Evolutionary conservation across 2,113 vertebrate genomes (phyloP), one percentile per base, ranked within the genome.

Genomic region (Eira barbara): DNA sequence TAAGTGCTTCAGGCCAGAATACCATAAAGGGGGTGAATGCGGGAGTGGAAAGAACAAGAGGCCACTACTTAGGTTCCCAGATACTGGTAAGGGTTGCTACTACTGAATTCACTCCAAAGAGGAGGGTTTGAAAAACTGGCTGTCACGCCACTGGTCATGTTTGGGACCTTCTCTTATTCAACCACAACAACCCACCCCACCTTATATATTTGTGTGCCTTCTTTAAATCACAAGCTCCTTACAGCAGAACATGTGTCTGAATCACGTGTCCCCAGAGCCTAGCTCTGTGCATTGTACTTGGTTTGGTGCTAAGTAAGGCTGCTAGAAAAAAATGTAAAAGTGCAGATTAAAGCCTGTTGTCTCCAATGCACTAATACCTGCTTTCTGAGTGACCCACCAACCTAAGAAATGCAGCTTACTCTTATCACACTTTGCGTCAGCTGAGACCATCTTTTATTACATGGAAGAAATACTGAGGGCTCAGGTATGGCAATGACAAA

Each of bases 41-140:
- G 39, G 57, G 52, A 6, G 23, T 36, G 36, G 14, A n/a, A 55
- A 82, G 39, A 42, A 61, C 3, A 29, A 36, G 47, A 14, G 71
- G 67, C 31, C 18, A 27, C 34, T 65, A 23, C n/a, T 23, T 18
- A 45, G 20, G 15, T 11, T 7, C 25, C 45, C 13, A 69, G 59
- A 45, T 6, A 13, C 10, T 9, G 7, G 18, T 0, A 59, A 59
- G 6, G 52, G 27, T 11, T 14, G 34, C 18, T 18, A 49, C 11
- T 36, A 36, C 36, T 36, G 20, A 52, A 14, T 23, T 29, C 39
- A 55, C 0, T 29, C 18, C 21, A n/a, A 3, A 73, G 31, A 80
- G 52, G 7, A 76, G 5, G 27, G n/a, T 1, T 76, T 78, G 21
- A 59, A 80, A 27, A 69, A 36, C 11, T 42, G 36, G 39, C 10